Conservation (phyloP, 1,140 invertebrate genomes). For the Vollenhovia emeryi region DNA sequence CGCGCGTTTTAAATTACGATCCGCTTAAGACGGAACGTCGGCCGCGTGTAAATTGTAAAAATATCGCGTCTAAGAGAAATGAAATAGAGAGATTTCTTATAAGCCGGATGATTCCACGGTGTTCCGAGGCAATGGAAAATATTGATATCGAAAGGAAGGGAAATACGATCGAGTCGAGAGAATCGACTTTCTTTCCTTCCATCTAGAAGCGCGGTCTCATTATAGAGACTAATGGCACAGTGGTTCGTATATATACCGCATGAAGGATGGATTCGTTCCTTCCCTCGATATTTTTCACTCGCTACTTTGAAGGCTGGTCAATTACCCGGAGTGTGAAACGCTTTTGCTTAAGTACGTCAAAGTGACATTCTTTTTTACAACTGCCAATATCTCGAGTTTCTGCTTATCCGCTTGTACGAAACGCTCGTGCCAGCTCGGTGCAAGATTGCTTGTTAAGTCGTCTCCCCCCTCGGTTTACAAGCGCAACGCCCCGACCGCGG, state of each 20-base stretch:
- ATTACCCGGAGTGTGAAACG: not conserved
- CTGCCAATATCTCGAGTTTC: not conserved
- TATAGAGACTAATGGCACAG: slow-evolving; percentile 47
- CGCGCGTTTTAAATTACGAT: slow-evolving; percentile 14
- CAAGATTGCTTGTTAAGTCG: not conserved
- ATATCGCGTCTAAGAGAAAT: slow-evolving; percentile 3
- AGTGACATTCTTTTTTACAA: not conserved
- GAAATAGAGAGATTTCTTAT: slow-evolving; percentile 48
- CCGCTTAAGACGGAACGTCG: not conserved
- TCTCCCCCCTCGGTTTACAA: not conserved
- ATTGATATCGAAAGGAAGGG: slow-evolving; percentile 41
- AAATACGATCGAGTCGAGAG: slow-evolving; percentile 35
- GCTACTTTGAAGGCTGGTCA: not conserved
- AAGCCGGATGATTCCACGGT: slow-evolving; percentile 23
- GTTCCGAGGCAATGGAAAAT: slow-evolving; percentile 29
- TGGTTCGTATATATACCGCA: slow-evolving; percentile 3
- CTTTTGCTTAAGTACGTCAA: slow-evolving; percentile 5
- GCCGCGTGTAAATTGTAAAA: slow-evolving; percentile 36
- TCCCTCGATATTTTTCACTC: slow-evolving; percentile 12
- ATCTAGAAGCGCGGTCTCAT: slow-evolving; percentile 19
- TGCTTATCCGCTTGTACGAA: not conserved
- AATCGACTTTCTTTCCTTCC: slow-evolving; percentile 24
- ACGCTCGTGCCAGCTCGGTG: not conserved
- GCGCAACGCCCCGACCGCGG: no score
- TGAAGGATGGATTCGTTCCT: slow-evolving; percentile 8